A percentile compares a stretch with the other conserved stretches of the same genome.
Evolutionary conservation across 92 coral and sea anemone genomes (phyloP).

Genomic region (Parazoanthus darwini): DNA sequence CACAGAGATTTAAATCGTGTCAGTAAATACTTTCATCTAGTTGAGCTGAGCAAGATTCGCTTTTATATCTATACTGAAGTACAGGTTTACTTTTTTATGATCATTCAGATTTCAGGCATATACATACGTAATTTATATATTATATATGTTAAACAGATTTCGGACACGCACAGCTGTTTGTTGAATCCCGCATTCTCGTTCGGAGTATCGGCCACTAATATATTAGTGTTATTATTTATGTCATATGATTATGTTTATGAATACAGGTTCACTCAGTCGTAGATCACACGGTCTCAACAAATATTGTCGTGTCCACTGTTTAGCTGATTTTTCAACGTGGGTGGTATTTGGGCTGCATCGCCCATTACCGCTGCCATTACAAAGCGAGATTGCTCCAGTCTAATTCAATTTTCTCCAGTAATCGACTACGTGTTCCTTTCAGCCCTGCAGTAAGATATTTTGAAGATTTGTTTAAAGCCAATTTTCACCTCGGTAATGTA

Average conservation of each 20-base stretch:
- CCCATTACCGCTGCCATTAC: not conserved
- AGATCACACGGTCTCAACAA: not conserved
- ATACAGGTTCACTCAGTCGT: not conserved
- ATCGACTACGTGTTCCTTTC: not conserved
- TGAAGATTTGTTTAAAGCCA: not conserved
- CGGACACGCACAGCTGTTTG: not conserved
- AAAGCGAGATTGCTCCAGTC: not conserved
- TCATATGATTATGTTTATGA: not conserved
- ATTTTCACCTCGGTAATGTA: constrained; percentile 18
- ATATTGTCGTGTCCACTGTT: not conserved
- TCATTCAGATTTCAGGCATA: not conserved
- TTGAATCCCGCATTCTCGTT: not conserved
- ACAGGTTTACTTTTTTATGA: not conserved
- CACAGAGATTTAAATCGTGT: no score
- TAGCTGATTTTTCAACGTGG: not conserved
- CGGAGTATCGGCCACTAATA: not conserved
- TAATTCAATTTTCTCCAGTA: constrained; percentile 6
- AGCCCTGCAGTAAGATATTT: not conserved
- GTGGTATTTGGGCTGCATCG: not conserved
- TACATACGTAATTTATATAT: not conserved
- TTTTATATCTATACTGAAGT: no score
- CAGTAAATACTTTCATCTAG: no score
- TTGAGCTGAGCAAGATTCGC: no score
- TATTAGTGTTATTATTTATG: not conserved
- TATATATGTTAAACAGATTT: not conserved